Evolutionary conservation across 2,888 invertebrate genomes (phyloP).

Genomic region (Anagyrus pseudococci): DNA sequence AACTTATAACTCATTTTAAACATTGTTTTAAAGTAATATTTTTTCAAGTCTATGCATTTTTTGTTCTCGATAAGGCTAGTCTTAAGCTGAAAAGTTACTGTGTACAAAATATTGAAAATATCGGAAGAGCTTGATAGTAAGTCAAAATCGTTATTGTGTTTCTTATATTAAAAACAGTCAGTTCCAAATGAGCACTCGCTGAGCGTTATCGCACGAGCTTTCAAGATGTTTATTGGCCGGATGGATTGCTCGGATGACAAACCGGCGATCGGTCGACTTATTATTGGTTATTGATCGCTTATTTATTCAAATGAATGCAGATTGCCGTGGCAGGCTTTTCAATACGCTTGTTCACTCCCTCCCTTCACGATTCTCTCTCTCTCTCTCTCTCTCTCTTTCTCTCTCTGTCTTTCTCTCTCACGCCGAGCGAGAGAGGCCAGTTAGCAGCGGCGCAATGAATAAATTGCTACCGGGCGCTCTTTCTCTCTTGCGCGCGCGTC

Average conservation of each 20-base stretch:
- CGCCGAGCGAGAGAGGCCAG: slow-evolving; percentile 45
- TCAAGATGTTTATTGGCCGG: slow-evolving; percentile 49
- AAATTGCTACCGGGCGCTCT: slow-evolving; percentile 60
- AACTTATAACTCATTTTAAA: too few species aligned
- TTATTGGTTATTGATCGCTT: slow-evolving; percentile 62
- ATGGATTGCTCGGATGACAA: slow-evolving; percentile 58
- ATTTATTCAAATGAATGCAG: slow-evolving; percentile 63
- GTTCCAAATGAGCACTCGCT: slow-evolving; percentile 5
- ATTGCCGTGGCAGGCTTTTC: slow-evolving; percentile 60
- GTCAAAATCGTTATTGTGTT: too few species aligned
- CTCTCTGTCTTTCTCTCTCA: background rate
- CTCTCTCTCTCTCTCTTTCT: too few species aligned
- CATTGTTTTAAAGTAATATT: too few species aligned
- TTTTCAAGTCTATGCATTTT: too few species aligned
- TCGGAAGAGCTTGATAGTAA: too few species aligned
- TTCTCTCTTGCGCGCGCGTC: slow-evolving; percentile 44
- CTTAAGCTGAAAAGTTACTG: too few species aligned
- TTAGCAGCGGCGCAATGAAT: slow-evolving; percentile 56
- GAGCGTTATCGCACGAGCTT: slow-evolving; percentile 3
- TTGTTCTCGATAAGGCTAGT: too few species aligned
- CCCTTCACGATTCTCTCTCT: too few species aligned
- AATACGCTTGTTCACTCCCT: slow-evolving; percentile 45
- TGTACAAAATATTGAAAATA: too few species aligned
- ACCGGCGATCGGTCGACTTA: slow-evolving; percentile 58
- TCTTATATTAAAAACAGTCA: too few species aligned